A percentile compares a stretch with the other conserved stretches of the same genome.
Conservation (phyloP, 2,113 vertebrate genomes). For the Chroicocephalus ridibundus region DNA sequence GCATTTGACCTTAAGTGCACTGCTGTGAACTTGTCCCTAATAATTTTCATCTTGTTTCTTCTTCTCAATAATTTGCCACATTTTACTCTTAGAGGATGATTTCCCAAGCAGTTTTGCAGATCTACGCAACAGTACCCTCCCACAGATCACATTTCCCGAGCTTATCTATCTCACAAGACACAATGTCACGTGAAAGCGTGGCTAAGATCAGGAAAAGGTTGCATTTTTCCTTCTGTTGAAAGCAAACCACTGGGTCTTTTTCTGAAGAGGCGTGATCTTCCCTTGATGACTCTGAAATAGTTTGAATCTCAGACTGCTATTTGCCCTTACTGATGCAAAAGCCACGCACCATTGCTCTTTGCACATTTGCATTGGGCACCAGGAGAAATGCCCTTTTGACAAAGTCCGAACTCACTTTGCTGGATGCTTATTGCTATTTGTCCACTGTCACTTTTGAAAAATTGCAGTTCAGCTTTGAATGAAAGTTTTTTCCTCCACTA, state of each 20-base stretch:
- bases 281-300: not conserved
- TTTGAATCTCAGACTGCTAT: not conserved
- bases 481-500: not conserved
- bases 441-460: not conserved
- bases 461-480: not conserved
- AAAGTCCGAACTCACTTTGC: not conserved
- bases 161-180: not conserved
- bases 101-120: not conserved
- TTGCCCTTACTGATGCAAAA: not conserved
- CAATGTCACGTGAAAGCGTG: fast-evolving
- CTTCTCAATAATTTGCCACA: not conserved
- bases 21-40: not conserved
- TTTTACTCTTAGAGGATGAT: not conserved
- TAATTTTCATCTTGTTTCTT: not conserved
- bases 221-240: not conserved
- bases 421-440: not conserved
- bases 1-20: not conserved
- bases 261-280: not conserved
- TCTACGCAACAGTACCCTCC: not conserved
- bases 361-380: not conserved
- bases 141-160: not conserved
- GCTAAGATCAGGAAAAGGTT: not conserved
- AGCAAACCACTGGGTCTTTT: not conserved
- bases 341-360: fast-evolving
- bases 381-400: not conserved